Evolutionary conservation across 2,113 vertebrate genomes (phyloP), one percentile per base, ranked within the genome.

Genomic region (Ciconia maguari): DNA sequence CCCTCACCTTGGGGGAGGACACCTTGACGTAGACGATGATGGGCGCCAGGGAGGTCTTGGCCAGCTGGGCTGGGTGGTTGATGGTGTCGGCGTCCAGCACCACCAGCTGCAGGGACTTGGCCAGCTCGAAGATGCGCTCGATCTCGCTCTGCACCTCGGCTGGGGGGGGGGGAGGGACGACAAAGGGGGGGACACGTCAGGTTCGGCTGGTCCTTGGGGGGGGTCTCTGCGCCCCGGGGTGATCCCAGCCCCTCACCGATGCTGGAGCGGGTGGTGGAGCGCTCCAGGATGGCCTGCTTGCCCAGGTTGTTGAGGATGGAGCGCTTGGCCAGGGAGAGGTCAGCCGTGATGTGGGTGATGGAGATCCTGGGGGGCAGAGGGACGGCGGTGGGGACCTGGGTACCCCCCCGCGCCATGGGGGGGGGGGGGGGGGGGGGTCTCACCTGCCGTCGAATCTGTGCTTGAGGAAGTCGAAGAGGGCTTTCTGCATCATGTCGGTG

Each of bases 401-500:
- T 1, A 46, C 30, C 30, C 68, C 19, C 41, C 19, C 9, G 4
- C 10, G 36, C 20, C 22, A 13, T 1, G 21, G 19, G 20, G 17
- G 4, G 54, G 58, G 16, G 1, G 14, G 19, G 20, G 17, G 4
- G 15, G 48, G 4, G 17, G 19, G 42, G 44, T 7, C 99, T 98
- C 92, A 99, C 99, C 99, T 98, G 97, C 99, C 99, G 11, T 99
- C 99, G 77, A 99, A 99, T 97, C 99, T 98, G 97, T 99, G 99
- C 98, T 99, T 99, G 87, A 99, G 98, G 97, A 99, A 99, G 97
- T 99, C 99, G 70, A 99, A 99, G 68, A 99, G 99, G 42, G 99
- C 99, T 98, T 99, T 99, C 98, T 99, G 99, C 99, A 99, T 99
- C 99, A 99, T 99, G 94, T 99, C 99, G 16, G 99, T 99, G 96